Conservation (phyloP, 2,888 invertebrate genomes). For the Crioceris asparagi region DNA sequence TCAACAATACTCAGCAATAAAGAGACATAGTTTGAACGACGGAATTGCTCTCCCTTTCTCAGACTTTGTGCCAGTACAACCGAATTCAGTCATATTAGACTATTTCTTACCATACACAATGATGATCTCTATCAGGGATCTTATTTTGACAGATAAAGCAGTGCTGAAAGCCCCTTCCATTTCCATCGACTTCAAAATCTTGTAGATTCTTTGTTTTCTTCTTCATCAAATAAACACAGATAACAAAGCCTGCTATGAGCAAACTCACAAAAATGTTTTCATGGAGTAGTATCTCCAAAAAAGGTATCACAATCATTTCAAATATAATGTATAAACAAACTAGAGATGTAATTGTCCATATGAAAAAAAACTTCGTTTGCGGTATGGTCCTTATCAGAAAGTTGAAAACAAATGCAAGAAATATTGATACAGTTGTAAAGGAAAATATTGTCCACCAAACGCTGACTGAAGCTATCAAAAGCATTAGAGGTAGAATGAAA, state of each 20-base stretch:
- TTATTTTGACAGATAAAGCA: constrained; percentile 77
- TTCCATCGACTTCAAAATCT: constrained; percentile 31
- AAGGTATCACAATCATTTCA: constrained; percentile 57
- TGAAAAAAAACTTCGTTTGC: constrained; percentile 61
- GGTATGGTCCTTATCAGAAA: constrained; percentile 28
- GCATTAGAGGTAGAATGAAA: constrained; percentile 39
- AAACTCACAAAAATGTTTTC: constrained; percentile 50
- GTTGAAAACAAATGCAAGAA: constrained; percentile 27
- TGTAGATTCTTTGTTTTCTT: constrained; percentile 21
- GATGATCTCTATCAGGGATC: constrained; percentile 65
- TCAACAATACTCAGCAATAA: too few relatives aligned
- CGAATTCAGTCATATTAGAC: too few relatives aligned
- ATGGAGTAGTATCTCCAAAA: constrained; percentile 57
- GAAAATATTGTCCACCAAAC: constrained; percentile 34
- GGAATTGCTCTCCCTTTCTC: too few relatives aligned
- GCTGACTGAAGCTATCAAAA: constrained; percentile 41
- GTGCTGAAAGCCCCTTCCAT: constrained; percentile 45
- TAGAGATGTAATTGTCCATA: constrained; percentile 62
- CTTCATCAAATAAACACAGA: constrained; percentile 37
- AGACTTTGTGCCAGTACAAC: too few relatives aligned
- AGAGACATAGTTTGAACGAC: too few relatives aligned
- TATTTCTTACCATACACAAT: constrained; percentile 61
- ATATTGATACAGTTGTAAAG: constrained; percentile 28
- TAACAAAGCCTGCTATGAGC: constrained; percentile 39
- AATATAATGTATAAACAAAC: constrained; percentile 56